Evolutionary conservation across 2,888 invertebrate species (phyloP).

Genomic region (Cheilosia impressa): DNA sequence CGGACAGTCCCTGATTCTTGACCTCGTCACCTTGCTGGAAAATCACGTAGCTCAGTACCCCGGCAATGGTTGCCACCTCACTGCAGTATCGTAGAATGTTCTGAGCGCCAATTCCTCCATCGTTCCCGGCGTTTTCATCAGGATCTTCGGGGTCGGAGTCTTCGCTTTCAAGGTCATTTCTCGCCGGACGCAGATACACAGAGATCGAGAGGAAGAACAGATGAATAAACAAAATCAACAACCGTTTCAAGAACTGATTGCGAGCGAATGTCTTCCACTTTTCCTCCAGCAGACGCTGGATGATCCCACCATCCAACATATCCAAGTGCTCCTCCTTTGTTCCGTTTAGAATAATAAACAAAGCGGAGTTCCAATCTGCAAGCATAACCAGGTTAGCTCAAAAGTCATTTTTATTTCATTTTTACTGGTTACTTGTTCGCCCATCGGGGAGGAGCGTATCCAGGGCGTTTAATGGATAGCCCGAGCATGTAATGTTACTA

Average conservation of each 20-base stretch:
- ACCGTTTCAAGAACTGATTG: constrained; percentile 95
- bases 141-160: constrained; percentile 81
- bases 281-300: constrained; percentile 97
- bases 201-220: constrained; percentile 94
- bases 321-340: constrained; percentile 99
- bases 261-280: constrained; percentile 99
- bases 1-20: constrained; percentile 94
- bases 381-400: background rate
- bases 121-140: constrained; percentile 84
- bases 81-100: constrained; percentile 86
- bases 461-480: constrained; percentile 97
- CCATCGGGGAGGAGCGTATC: constrained; percentile 98
- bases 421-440: constrained; percentile 89
- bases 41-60: constrained; percentile 94
- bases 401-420: background rate
- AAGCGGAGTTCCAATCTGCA: constrained; percentile 98
- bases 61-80: constrained; percentile 93
- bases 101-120: constrained; percentile 83
- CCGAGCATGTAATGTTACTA: constrained; percentile 99
- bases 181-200: constrained; percentile 93
- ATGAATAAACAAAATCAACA: constrained; percentile 94
- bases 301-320: constrained; percentile 99
- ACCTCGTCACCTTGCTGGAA: constrained; percentile 97
- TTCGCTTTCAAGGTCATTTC: constrained; percentile 78
- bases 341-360: constrained; percentile 98